Evolutionary conservation across 1,140 invertebrate species (phyloP).

Genomic region (Dendroctonus valens): DNA sequence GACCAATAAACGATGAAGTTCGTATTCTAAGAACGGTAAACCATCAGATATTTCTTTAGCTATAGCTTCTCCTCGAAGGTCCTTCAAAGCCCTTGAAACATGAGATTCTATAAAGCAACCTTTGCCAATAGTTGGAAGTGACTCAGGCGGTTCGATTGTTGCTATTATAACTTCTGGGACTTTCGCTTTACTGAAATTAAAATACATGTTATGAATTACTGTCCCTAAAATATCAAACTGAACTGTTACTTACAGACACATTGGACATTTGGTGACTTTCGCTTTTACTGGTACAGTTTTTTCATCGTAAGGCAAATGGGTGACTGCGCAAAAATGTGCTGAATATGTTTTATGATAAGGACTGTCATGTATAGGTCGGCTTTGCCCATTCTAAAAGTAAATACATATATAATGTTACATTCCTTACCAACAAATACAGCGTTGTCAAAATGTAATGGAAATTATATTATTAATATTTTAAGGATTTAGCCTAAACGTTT

Average conservation of each 20-base stretch:
- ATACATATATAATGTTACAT: too few relatives aligned
- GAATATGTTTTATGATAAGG: conserved; percentile 39
- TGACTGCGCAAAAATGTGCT: conserved; percentile 55
- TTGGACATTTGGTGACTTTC: conserved; percentile 41
- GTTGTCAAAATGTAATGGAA: too few relatives aligned
- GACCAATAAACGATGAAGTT: conserved; percentile 86
- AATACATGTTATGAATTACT: background rate
- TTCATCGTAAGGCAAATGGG: conserved; percentile 79
- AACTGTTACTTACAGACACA: conserved; percentile 42
- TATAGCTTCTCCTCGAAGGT: conserved; percentile 79
- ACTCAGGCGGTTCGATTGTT: conserved; percentile 81
- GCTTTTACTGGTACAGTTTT: conserved; percentile 64
- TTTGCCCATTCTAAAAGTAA: conserved; percentile 32
- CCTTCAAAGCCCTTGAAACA: conserved; percentile 76
- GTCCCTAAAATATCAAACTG: background rate
- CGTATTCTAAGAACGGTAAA: conserved; percentile 94
- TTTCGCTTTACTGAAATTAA: conserved; percentile 64
- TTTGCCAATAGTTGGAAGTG: conserved; percentile 69
- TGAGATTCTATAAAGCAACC: conserved; percentile 77
- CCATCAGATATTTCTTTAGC: conserved; percentile 93
- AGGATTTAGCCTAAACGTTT: too few relatives aligned
- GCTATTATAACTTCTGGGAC: conserved; percentile 90
- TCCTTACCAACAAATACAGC: too few relatives aligned
- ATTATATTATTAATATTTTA: too few relatives aligned
- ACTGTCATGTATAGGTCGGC: conserved; percentile 39